These are phyloP conservation scores for Dysmachus trigonus DNA, from an alignment of 2,888 invertebrate species.

Conservation along the genomic window DNA sequence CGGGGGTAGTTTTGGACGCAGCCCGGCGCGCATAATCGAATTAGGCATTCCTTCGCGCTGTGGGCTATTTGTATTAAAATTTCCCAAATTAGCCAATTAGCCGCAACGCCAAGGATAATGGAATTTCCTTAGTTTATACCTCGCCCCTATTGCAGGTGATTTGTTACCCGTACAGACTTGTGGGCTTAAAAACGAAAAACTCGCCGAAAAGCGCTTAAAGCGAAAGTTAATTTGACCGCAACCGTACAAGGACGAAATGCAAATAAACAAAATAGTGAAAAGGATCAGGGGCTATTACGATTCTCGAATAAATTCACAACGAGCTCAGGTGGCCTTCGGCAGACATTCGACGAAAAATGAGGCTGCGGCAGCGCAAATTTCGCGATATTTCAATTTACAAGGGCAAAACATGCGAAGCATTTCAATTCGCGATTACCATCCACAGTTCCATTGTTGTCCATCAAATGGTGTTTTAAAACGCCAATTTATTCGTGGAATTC, in stretches of 20 bases:
- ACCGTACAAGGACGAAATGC: background rate
- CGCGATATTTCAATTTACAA: background rate
- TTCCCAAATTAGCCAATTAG: constrained; percentile 11
- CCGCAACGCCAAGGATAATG: background rate
- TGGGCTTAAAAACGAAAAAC: background rate
- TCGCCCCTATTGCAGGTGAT: background rate
- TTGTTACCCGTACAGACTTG: background rate
- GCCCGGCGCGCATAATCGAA: background rate
- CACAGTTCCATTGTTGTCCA: background rate
- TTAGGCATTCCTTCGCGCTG: background rate
- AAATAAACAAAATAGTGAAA: background rate
- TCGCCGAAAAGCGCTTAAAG: background rate
- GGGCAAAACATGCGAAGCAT: background rate
- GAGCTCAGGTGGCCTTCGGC: background rate
- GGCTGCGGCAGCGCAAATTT: background rate
- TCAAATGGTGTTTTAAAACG: background rate
- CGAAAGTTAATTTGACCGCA: background rate
- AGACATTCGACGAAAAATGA: background rate
- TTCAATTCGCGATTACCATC: background rate
- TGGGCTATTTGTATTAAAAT: background rate
- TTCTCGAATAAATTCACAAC: background rate
- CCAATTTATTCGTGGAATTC: background rate
- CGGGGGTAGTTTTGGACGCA: background rate
- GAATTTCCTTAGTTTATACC: constrained; percentile 3
- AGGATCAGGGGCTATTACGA: background rate